phyloP scores from a whole-genome alignment of 2,113 vertebrate genomes.

The Dipodomys ordii region DNA sequence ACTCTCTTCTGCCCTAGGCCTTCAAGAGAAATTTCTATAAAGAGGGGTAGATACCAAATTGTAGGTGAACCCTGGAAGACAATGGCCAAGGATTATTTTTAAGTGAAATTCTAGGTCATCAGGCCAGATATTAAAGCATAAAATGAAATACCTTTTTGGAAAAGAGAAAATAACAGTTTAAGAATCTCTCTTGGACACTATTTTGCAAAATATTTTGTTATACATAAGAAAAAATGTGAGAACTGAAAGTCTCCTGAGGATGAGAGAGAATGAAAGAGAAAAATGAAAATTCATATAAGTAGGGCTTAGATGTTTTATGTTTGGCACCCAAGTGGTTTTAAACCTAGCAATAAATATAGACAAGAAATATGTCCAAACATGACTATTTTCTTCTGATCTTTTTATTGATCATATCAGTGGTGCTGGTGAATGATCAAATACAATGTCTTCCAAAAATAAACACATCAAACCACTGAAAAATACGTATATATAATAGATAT shows the following conservation, averaged over 20 bases:
- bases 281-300: neutral
- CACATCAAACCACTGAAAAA: neutral
- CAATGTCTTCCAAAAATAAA: conserved; percentile 37
- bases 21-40: neutral
- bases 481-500: neutral
- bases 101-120: neutral
- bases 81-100: neutral
- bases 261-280: neutral
- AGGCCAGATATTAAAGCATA: conserved; percentile 53
- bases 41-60: neutral
- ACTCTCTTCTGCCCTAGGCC: neutral
- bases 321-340: conserved; percentile 17
- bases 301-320: neutral
- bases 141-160: conserved; percentile 29
- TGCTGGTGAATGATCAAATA: conserved; percentile 27
- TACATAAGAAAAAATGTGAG: neutral
- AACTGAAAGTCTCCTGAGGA: neutral
- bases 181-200: neutral
- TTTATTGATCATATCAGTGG: conserved; percentile 4
- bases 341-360: conserved; percentile 27
- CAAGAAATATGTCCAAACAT: neutral
- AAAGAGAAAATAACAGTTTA: conserved; percentile 1
- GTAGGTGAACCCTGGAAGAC: conserved; percentile 2
- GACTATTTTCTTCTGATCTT: conserved; percentile 9
- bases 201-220: conserved; percentile 42